Evolutionary conservation across 1,140 invertebrate genomes (phyloP).

Genomic region (Drosophila lacteicornis): DNA sequence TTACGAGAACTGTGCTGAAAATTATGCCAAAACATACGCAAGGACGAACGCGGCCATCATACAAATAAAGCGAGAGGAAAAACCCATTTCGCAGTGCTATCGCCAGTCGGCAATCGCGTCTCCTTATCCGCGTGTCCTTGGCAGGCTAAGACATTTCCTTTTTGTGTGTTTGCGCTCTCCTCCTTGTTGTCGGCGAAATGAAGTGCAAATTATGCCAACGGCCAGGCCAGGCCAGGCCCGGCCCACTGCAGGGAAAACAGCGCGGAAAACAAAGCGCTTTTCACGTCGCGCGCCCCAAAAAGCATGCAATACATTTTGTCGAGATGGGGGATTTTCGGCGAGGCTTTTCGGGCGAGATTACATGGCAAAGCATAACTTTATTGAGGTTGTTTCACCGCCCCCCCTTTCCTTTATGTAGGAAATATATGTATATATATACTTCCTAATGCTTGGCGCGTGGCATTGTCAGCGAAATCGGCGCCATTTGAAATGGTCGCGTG

Average conservation of each 20-base stretch:
- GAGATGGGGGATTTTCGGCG: constrained; percentile 13
- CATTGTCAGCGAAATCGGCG: constrained; percentile 63
- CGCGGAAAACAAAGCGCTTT: constrained; percentile 48
- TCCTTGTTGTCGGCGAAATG: constrained; percentile 49
- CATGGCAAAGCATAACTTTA: constrained; percentile 65
- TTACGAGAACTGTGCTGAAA: constrained; percentile 39
- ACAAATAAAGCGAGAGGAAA: constrained; percentile 32
- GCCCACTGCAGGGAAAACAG: constrained; percentile 38
- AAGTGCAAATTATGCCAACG: constrained; percentile 75
- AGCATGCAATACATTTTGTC: constrained; percentile 55
- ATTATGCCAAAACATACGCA: constrained; percentile 69
- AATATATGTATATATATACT: neutral
- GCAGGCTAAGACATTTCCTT: constrained; percentile 51
- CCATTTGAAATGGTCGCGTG: constrained; percentile 66
- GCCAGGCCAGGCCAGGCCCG: constrained; percentile 11
- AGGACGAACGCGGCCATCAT: constrained; percentile 28
- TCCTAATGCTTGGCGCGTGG: constrained; percentile 64
- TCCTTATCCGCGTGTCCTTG: constrained; percentile 41
- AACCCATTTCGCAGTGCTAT: constrained; percentile 56
- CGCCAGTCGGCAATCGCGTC: constrained; percentile 37
- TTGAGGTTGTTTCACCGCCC: constrained; percentile 22
- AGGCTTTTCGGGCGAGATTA: constrained; percentile 36
- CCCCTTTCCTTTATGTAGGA: neutral
- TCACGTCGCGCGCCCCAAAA: constrained; percentile 33
- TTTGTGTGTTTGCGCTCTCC: constrained; percentile 24